phyloP scores from a whole-genome alignment of 2,113 vertebrate species.

The Murina feae region DNA sequence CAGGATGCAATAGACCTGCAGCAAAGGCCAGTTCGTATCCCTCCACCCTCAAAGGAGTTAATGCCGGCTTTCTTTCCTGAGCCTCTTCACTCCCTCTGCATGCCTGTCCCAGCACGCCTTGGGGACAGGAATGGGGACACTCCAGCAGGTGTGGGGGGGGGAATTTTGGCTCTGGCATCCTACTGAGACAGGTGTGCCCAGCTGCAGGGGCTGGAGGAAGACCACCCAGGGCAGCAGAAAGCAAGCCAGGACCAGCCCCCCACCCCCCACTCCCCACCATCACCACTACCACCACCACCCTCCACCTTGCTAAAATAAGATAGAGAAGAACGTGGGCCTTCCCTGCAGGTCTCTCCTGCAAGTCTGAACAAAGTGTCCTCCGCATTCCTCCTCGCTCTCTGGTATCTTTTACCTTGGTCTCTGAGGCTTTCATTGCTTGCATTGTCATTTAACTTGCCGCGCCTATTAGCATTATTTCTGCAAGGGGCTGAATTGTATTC shows the following conservation, averaged over 20 bases:
- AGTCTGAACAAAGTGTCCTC: neutral
- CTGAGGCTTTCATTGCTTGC: neutral
- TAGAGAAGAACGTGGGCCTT: neutral
- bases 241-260: too few relatives aligned
- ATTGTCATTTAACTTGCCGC: neutral
- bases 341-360: too few relatives aligned
- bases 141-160: too few relatives aligned
- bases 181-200: neutral
- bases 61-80: neutral
- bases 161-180: neutral
- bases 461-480: neutral
- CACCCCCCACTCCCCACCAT: too few relatives aligned
- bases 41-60: neutral
- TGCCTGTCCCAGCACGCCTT: neutral
- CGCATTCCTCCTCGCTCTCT: neutral
- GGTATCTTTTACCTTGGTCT: neutral
- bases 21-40: neutral
- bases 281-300: neutral
- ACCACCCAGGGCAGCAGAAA: too few relatives aligned
- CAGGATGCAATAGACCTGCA: neutral
- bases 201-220: too few relatives aligned
- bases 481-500: neutral
- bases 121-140: neutral
- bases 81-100: neutral
- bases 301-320: neutral